Conservation (phyloP, 2,797 vertebrate genomes). For the Sebastolobus alascanus region DNA sequence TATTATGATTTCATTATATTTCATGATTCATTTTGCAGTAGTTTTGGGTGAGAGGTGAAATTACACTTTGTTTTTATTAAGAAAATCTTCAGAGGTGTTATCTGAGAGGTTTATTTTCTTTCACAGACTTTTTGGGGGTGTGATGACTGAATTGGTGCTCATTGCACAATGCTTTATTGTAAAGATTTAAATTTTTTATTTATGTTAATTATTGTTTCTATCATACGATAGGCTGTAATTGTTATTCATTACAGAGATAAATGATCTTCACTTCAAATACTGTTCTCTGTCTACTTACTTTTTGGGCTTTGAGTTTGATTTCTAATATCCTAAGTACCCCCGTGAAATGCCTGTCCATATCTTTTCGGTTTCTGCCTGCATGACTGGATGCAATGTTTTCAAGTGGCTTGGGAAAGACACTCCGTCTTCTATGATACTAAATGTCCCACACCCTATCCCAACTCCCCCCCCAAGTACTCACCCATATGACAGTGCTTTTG, state of each 20-base stretch:
- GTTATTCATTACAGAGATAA: conserved; percentile 65
- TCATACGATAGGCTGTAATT: conserved; percentile 71
- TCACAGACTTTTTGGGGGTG: conserved; percentile 66
- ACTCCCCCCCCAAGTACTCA: conserved; percentile 79
- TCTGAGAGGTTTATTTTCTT: conserved; percentile 60
- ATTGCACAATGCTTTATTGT: conserved; percentile 75
- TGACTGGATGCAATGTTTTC: conserved; percentile 97
- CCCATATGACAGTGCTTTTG: conserved; percentile 89
- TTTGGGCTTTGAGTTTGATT: conserved; percentile 77
- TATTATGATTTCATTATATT: conserved; percentile 82
- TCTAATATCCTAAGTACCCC: conserved; percentile 88
- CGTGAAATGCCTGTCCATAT: conserved; percentile 98
- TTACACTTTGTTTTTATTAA: conserved; percentile 88
- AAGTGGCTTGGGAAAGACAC: conserved; percentile 94
- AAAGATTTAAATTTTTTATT: conserved; percentile 79
- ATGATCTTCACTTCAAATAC: conserved; percentile 72
- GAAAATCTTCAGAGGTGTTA: conserved; percentile 37
- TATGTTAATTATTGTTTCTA: conserved; percentile 61
- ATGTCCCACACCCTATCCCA: conserved; percentile 71
- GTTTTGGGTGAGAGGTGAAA: conserved; percentile 90
- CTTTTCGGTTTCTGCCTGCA: conserved; percentile 96
- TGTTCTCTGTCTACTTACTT: conserved; percentile 77
- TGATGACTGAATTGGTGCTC: conserved; percentile 85
- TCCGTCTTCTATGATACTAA: conserved; percentile 88
- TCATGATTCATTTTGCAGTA: conserved; percentile 82